A percentile compares a stretch with the other conserved stretches of the same genome.
Conservation (phyloP, 1,140 invertebrate genomes). For the Drosophila ogumai region DNA sequence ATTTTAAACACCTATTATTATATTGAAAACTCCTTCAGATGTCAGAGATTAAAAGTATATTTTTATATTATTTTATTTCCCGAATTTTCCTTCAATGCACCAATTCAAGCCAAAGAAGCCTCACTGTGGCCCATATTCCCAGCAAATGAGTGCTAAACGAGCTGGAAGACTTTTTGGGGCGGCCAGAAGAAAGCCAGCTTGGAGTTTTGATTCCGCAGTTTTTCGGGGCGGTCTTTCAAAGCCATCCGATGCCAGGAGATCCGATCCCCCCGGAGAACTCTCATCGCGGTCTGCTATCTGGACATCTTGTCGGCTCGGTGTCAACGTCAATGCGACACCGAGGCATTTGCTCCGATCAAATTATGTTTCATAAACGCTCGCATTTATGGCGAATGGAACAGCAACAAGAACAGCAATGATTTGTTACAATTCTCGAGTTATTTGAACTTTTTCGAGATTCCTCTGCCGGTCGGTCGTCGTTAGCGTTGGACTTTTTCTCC, state of each 20-base stretch:
- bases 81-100: no score
- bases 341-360: constrained; percentile 78
- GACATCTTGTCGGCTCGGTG: constrained; percentile 53
- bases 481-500: constrained; percentile 22
- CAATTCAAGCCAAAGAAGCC: background rate
- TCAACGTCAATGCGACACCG: constrained; percentile 68
- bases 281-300: constrained; percentile 19
- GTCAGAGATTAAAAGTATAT: no score
- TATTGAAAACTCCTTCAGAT: no score
- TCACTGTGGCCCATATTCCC: constrained; percentile 46
- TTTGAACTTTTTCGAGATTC: constrained; percentile 69
- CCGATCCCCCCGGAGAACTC: constrained; percentile 1
- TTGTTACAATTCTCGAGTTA: constrained; percentile 76
- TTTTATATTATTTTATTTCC: background rate
- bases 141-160: constrained; percentile 74
- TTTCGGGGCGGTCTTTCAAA: constrained; percentile 80
- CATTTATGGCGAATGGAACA: constrained; percentile 68
- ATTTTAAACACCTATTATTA: no score
- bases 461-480: constrained; percentile 6
- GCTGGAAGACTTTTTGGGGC: constrained; percentile 48
- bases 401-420: constrained; percentile 51
- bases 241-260: constrained; percentile 40
- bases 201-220: constrained; percentile 59
- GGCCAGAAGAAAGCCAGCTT: constrained; percentile 60
- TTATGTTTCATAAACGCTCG: constrained; percentile 83